Percentiles rank a stretch among this genome's conserved stretches.
These are phyloP conservation scores for Pachypeltis micranthus DNA, from an alignment of 1,140 invertebrate genomes.

Conservation along the genomic window DNA sequence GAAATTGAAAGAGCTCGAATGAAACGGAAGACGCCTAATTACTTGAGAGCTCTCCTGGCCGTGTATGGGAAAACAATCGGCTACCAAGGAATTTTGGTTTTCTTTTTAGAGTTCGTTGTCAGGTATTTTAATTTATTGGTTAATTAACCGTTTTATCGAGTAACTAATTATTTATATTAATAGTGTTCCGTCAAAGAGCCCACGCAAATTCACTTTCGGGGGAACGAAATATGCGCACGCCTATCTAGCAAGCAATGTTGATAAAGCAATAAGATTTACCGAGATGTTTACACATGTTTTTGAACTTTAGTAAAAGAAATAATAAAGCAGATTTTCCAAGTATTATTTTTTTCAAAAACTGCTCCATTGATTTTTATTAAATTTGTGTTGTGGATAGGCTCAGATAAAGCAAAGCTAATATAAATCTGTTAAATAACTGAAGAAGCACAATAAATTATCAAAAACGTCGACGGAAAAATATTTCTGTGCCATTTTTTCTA, in stretches of 20 bases:
- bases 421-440: no score
- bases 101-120: conserved; percentile 39
- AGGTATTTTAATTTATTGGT: conserved; percentile 20
- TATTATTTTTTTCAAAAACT: no score
- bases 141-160: neutral
- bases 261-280: neutral
- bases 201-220: neutral
- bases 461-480: no score
- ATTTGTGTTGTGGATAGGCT: no score
- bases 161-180: neutral
- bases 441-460: no score
- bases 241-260: neutral
- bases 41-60: conserved; percentile 39
- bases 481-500: no score
- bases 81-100: conserved; percentile 38
- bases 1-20: conserved; percentile 30
- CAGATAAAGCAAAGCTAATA: no score
- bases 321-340: no score
- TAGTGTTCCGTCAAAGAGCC: neutral
- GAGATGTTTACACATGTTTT: neutral
- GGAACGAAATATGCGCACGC: neutral
- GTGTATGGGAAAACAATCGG: conserved; percentile 41
- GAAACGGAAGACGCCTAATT: conserved; percentile 36
- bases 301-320: neutral
- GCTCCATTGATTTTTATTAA: no score